Percentiles rank a stretch among this genome's conserved stretches.
Evolutionary conservation across 2,888 invertebrate genomes (phyloP).

Genomic region (Keiferia lycopersicella): DNA sequence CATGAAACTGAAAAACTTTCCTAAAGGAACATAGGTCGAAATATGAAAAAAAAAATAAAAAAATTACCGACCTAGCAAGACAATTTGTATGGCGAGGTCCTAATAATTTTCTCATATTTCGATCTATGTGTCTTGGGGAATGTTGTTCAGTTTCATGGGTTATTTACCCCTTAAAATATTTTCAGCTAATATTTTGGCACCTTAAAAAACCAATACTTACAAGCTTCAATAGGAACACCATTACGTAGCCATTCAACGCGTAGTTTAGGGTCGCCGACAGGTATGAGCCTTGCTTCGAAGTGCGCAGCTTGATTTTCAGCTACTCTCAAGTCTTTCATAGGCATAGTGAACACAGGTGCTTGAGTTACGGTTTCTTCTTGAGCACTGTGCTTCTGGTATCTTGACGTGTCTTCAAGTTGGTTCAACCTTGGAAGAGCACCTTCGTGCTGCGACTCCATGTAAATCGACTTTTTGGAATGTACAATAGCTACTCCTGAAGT

Average conservation of each 20-base stretch:
- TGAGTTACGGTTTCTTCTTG: conserved; percentile 91
- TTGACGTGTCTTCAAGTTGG: conserved; percentile 90
- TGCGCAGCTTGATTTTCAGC: conserved; percentile 96
- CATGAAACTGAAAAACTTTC: no score
- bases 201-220: conserved; percentile 79
- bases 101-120: no score
- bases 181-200: no score
- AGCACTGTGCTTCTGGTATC: conserved; percentile 86
- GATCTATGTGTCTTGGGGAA: no score
- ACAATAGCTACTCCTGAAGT: conserved; percentile 93
- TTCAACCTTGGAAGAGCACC: conserved; percentile 90
- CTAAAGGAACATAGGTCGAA: no score
- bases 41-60: not conserved
- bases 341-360: conserved; percentile 95
- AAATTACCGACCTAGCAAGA: no score
- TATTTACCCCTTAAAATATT: not conserved
- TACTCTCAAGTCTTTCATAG: conserved; percentile 91
- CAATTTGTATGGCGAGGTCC: no score
- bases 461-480: conserved; percentile 92
- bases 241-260: conserved; percentile 96
- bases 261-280: conserved; percentile 96
- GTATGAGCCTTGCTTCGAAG: conserved; percentile 96
- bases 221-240: conserved; percentile 94
- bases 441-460: conserved; percentile 93
- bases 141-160: no score